Percentiles rank a stretch among this genome's conserved stretches.
Evolutionary conservation across 2,113 vertebrate species (phyloP).

Genomic region (Pteropus alecto): DNA sequence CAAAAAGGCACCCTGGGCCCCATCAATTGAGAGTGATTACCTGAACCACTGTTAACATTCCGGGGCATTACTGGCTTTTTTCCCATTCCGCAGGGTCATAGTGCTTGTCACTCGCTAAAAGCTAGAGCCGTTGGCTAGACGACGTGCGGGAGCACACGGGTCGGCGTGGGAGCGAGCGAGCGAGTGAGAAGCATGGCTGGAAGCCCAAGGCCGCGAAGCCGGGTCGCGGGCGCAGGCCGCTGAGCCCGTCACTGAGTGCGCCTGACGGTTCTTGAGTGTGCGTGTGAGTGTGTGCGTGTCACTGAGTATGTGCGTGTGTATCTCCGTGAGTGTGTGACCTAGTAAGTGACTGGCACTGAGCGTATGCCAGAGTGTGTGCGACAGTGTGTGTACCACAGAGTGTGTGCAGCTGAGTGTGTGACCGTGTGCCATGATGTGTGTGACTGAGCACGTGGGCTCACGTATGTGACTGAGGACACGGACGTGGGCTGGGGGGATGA

Average conservation of each 20-base stretch:
- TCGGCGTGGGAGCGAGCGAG: neutral
- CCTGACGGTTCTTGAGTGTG: too few species aligned
- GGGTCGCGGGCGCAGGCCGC: neutral
- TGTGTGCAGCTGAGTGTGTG: neutral
- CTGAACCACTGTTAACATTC: neutral
- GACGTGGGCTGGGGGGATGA: rapidly evolving
- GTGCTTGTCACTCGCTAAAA: neutral
- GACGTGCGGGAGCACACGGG: neutral
- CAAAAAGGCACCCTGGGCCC: neutral
- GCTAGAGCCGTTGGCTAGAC: neutral
- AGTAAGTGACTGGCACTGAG: neutral
- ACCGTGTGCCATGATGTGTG: too few species aligned
- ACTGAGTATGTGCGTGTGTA: too few species aligned
- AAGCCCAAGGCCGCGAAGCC: neutral
- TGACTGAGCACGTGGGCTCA: neutral
- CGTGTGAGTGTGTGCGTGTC: too few species aligned
- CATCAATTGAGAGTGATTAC: neutral
- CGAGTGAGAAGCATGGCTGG: rapidly evolving
- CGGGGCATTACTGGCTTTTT: neutral
- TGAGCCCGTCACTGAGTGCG: too few species aligned
- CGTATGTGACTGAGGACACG: rapidly evolving
- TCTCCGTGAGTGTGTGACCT: too few species aligned
- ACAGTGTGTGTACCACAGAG: neutral
- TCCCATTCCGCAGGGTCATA: neutral
- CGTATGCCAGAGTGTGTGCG: neutral